These are phyloP conservation scores for Avahi laniger DNA, from an alignment of 2,797 vertebrate genomes.

Conservation along the genomic window DNA sequence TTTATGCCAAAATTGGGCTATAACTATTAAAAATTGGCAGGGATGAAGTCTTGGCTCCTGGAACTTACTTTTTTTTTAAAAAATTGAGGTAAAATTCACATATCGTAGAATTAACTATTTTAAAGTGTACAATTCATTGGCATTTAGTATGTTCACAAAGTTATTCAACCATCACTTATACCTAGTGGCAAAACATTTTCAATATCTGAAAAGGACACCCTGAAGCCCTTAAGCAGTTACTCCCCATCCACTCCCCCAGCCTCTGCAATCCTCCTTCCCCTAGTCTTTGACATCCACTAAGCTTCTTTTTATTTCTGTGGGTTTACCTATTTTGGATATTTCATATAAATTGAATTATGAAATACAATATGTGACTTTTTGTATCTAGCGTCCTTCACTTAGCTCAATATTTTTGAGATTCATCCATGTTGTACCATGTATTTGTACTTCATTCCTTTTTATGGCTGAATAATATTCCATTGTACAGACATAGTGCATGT, in stretches of 20 bases:
- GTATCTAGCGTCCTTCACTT: neutral
- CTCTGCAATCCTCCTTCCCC: too few species aligned
- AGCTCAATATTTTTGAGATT: neutral
- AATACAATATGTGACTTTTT: neutral
- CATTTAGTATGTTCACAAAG: neutral
- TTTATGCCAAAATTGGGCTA: neutral
- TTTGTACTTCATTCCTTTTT: neutral
- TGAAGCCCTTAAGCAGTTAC: neutral
- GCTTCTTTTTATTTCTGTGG: neutral
- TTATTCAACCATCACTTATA: neutral
- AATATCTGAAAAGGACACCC: neutral
- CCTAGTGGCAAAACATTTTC: neutral
- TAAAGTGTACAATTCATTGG: neutral
- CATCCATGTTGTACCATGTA: neutral
- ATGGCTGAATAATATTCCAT: neutral
- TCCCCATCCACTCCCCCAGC: rapidly evolving
- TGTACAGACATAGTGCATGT: neutral
- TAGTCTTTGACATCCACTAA: too few species aligned
- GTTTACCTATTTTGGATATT: neutral
- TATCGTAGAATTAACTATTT: neutral
- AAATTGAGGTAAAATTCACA: neutral
- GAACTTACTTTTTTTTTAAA: neutral
- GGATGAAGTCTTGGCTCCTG: neutral
- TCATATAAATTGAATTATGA: neutral
- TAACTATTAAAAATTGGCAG: neutral